phyloP scores from a whole-genome alignment of 2,113 vertebrate genomes.

The Picathartes gymnocephalus region DNA sequence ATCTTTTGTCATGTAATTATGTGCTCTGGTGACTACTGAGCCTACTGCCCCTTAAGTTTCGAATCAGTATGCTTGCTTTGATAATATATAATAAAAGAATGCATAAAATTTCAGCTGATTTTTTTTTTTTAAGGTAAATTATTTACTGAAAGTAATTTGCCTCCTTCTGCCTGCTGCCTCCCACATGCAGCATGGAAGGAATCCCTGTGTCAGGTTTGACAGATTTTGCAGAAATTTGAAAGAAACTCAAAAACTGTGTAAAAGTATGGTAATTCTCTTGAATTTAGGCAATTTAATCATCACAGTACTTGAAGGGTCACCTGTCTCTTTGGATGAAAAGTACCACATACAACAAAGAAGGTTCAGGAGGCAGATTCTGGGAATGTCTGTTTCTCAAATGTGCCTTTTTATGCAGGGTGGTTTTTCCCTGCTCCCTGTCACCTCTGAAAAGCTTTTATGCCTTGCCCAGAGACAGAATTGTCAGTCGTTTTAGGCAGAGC shows the following conservation, averaged over 20 bases:
- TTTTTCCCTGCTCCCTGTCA: not conserved
- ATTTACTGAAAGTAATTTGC: not conserved
- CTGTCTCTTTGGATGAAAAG: not conserved
- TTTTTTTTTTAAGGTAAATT: not conserved
- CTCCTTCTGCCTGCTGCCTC: not conserved
- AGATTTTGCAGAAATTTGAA: not conserved
- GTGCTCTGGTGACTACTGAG: not conserved
- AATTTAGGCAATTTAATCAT: constrained; percentile 21
- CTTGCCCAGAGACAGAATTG: not conserved
- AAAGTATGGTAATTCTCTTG: constrained; percentile 4
- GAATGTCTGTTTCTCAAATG: not conserved
- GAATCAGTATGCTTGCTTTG: not conserved
- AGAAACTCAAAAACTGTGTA: not conserved
- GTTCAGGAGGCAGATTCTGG: not conserved
- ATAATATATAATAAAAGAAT: not conserved
- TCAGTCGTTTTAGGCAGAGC: not conserved
- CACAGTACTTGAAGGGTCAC: not conserved
- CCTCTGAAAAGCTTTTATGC: not conserved
- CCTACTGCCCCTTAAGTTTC: not conserved
- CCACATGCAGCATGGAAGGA: not conserved
- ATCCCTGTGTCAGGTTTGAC: not conserved
- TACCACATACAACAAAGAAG: not conserved
- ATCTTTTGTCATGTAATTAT: not conserved
- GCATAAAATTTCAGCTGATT: accelerated
- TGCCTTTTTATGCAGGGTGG: not conserved